Evolutionary conservation across 2,113 vertebrate species (phyloP).

Genomic region (Tretioscincus oriximinensis): DNA sequence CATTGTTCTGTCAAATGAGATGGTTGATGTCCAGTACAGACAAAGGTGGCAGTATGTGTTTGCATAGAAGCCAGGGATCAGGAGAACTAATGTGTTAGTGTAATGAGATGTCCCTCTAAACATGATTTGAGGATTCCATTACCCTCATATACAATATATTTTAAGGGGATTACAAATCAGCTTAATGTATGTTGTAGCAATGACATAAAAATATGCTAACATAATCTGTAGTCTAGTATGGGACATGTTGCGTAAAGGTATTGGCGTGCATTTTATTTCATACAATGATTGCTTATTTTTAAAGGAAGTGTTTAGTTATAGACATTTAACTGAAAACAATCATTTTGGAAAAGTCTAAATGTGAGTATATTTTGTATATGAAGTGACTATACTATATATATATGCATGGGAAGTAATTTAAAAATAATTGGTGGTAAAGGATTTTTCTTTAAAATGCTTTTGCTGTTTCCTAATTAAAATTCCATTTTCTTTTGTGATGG

Average conservation of each 20-base stretch:
- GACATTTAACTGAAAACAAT: slow-evolving; percentile 55
- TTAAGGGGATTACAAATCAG: slow-evolving; percentile 61
- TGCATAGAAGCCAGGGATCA: too few species aligned
- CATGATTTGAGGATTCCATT: slow-evolving; percentile 56
- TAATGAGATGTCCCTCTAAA: not conserved
- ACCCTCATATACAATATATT: slow-evolving; percentile 52
- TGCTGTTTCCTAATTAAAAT: slow-evolving; percentile 1
- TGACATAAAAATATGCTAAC: slow-evolving; percentile 66
- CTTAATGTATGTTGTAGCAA: slow-evolving; percentile 62
- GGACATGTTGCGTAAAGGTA: slow-evolving; percentile 65
- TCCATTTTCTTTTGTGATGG: slow-evolving; percentile 2
- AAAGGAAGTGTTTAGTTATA: slow-evolving; percentile 44
- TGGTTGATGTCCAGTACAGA: too few species aligned
- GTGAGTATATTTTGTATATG: slow-evolving; percentile 7
- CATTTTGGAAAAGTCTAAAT: slow-evolving; percentile 59
- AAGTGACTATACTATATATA: slow-evolving; percentile 49
- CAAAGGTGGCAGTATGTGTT: too few species aligned
- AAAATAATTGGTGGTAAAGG: not conserved
- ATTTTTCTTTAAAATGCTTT: slow-evolving; percentile 5
- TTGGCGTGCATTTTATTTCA: slow-evolving; percentile 65
- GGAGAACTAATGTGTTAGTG: too few species aligned
- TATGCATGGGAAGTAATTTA: slow-evolving; percentile 32
- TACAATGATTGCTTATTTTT: slow-evolving; percentile 65
- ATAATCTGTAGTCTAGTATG: slow-evolving; percentile 62
- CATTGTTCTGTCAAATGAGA: too few species aligned